Percentiles rank a stretch among this genome's conserved stretches.
These are phyloP conservation scores for Stomatorhinus walkeri DNA, from an alignment of 2,797 vertebrate genomes.

Conservation along the genomic window DNA sequence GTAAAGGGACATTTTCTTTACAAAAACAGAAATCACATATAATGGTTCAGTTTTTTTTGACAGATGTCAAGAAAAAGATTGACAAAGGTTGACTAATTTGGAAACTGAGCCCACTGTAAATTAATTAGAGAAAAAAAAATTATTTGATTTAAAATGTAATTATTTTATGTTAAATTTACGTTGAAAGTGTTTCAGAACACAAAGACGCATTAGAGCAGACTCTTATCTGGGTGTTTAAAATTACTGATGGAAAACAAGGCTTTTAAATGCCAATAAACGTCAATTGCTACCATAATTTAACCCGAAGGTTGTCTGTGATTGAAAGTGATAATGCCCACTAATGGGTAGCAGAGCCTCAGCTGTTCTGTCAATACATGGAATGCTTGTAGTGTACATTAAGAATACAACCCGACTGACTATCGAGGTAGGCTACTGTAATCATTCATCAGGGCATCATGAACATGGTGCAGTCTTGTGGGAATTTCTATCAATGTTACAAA, in stretches of 20 bases:
- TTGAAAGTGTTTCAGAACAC: not conserved
- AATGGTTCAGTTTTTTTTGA: not conserved
- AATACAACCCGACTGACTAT: not conserved
- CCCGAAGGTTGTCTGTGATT: not conserved
- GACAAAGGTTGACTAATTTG: not conserved
- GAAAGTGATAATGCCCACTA: not conserved
- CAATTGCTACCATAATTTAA: not conserved
- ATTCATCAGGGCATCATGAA: not conserved
- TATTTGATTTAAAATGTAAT: not conserved
- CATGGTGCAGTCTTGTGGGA: not conserved
- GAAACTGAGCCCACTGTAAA: not conserved
- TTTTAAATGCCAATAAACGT: not conserved
- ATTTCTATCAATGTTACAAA: not conserved
- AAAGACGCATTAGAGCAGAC: not conserved
- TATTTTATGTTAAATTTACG: not conserved
- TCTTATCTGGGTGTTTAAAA: not conserved
- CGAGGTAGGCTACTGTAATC: not conserved
- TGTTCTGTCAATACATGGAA: not conserved
- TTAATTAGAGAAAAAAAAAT: not conserved
- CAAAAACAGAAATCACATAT: not conserved
- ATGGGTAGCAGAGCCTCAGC: not conserved
- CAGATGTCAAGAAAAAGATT: not conserved
- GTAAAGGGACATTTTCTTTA: not conserved
- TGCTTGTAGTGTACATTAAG: not conserved
- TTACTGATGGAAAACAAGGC: not conserved